A percentile compares a stretch with the other conserved stretches of the same genome.
Conservation (phyloP, 2,113 vertebrate species). For the Psammodynastes pulverulentus region DNA sequence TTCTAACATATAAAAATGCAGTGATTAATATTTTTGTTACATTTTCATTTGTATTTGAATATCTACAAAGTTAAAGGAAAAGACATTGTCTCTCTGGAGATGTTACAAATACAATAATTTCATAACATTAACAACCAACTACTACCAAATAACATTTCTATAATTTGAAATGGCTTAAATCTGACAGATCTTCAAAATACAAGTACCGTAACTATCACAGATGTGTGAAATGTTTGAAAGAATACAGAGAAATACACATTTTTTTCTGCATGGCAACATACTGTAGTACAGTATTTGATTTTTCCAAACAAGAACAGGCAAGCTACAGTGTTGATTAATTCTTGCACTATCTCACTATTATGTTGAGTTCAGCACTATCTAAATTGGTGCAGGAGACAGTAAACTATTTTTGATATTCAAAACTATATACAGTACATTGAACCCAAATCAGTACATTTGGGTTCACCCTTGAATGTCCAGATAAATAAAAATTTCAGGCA, state of each 20-base stretch:
- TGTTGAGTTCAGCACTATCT: background rate
- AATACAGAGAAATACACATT: background rate
- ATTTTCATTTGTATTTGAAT: background rate
- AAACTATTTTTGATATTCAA: background rate
- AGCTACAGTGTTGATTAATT: background rate
- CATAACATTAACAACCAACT: background rate
- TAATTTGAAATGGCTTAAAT: background rate
- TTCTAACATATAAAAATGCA: background rate
- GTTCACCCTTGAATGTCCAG: background rate
- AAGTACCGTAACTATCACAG: background rate
- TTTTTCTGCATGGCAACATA: background rate
- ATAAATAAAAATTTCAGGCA: background rate
- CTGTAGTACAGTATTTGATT: background rate
- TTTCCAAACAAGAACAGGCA: background rate
- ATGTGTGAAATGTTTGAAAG: background rate
- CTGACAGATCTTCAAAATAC: background rate
- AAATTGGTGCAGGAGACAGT: background rate
- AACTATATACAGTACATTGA: background rate
- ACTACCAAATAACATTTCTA: background rate
- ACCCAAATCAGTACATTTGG: background rate
- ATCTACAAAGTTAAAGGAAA: background rate
- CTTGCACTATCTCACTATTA: background rate
- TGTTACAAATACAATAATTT: background rate
- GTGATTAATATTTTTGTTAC: background rate
- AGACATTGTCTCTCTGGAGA: background rate